Percentiles rank a stretch among this genome's conserved stretches.
Conservation (phyloP, 2,888 invertebrate genomes). For the Drosophila fungiperda region DNA sequence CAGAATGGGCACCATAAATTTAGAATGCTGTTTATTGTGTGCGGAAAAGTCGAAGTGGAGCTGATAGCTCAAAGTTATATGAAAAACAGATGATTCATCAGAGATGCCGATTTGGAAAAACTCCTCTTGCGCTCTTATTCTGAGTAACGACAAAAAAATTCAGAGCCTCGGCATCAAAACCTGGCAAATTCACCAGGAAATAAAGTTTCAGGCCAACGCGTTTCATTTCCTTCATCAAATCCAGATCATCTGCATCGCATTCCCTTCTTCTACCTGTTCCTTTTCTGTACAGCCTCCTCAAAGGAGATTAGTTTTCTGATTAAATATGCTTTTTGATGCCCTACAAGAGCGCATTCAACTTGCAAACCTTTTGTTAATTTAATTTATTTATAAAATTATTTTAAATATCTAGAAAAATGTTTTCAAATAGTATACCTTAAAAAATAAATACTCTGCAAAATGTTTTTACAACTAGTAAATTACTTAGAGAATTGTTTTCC, state of each 20-base stretch:
- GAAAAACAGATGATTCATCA: conserved; percentile 55
- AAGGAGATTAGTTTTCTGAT: conserved; percentile 34
- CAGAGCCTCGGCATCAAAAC: conserved; percentile 79
- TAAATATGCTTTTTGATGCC: conserved; percentile 46
- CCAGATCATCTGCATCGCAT: conserved; percentile 63
- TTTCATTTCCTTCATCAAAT: conserved; percentile 73
- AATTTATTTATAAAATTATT: not conserved
- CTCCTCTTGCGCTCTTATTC: conserved; percentile 41
- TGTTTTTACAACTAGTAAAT: not conserved
- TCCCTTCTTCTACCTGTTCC: fast-evolving
- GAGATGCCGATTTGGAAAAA: conserved; percentile 32
- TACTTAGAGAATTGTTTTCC: not conserved
- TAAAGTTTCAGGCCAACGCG: conserved; percentile 64
- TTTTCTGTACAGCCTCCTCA: conserved; percentile 9
- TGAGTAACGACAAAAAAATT: conserved; percentile 74
- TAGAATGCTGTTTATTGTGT: conserved; percentile 5
- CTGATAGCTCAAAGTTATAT: conserved; percentile 17
- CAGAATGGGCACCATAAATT: conserved; percentile 56
- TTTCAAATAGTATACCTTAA: not conserved
- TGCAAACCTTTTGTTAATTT: not conserved
- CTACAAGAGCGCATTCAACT: conserved; percentile 32
- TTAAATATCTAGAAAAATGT: not conserved
- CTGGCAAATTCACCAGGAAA: conserved; percentile 78
- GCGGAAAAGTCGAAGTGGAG: not conserved
- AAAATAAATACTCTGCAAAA: not conserved